Evolutionary conservation across 2,888 invertebrate species (phyloP).

Genomic region (Alcis repandata): DNA sequence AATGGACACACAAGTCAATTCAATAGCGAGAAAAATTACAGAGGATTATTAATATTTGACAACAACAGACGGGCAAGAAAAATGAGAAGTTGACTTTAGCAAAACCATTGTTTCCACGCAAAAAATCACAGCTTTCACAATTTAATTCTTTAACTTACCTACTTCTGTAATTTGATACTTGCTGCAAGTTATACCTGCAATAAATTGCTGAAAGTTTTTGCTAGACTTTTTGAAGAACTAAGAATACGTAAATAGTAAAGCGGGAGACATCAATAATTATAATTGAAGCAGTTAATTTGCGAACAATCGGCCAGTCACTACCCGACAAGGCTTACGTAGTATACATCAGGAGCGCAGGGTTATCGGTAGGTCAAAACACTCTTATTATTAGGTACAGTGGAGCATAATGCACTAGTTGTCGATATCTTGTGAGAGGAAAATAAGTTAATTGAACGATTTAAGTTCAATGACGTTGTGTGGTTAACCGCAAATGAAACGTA

Average conservation of each 20-base stretch:
- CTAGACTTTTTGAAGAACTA: no score
- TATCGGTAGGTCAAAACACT: constrained; percentile 34
- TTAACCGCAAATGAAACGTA: constrained; percentile 11
- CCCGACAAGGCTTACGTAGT: constrained; percentile 19
- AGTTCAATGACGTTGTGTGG: constrained; percentile 16
- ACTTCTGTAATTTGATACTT: no score
- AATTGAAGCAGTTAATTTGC: background rate
- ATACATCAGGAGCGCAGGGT: constrained; percentile 31
- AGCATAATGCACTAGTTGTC: constrained; percentile 36
- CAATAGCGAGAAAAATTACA: no score
- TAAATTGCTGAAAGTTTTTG: background rate
- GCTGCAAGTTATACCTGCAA: no score
- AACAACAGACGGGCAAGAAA: background rate
- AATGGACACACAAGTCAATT: background rate
- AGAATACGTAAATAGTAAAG: no score
- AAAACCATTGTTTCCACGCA: no score
- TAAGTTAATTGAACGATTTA: constrained; percentile 11
- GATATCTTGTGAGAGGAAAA: constrained; percentile 23
- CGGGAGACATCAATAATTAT: no score
- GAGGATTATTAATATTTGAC: no score
- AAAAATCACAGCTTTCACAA: no score
- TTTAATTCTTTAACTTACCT: no score
- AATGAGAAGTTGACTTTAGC: background rate
- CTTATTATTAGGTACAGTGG: constrained; percentile 22
- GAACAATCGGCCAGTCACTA: constrained; percentile 30